Percentiles rank a stretch among this genome's conserved stretches.
phyloP scores from a whole-genome alignment of 1,140 invertebrate genomes.

The Drosophila seguyi region DNA sequence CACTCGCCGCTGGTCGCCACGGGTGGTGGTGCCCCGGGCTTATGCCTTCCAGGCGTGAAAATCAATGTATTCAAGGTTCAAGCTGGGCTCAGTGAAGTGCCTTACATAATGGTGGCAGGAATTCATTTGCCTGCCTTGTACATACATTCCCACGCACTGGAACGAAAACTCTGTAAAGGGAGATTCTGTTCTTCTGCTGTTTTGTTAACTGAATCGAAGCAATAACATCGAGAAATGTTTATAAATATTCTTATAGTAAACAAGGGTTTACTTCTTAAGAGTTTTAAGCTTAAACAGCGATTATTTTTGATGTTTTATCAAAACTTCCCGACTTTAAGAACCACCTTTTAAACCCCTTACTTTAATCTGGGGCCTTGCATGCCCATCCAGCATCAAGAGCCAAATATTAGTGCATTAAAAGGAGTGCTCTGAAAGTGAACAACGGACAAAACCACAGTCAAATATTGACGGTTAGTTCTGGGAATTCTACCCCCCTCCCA shows the following conservation, averaged over 20 bases:
- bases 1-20: conserved; percentile 39
- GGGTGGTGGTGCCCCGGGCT: conserved; percentile 20
- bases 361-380: neutral
- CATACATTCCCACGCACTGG: conserved; percentile 27
- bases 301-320: neutral
- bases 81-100: conserved; percentile 16
- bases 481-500: conserved; percentile 49
- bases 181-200: neutral
- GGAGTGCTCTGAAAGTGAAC: conserved; percentile 56
- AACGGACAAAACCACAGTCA: conserved; percentile 38
- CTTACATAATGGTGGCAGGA: conserved; percentile 15
- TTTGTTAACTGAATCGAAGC: neutral
- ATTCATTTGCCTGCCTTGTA: conserved; percentile 13
- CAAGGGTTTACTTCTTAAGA: neutral
- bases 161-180: neutral
- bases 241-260: neutral
- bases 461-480: conserved; percentile 75
- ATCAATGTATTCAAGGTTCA: conserved; percentile 45
- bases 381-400: neutral
- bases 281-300: too few species aligned
- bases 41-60: conserved; percentile 27
- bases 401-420: conserved; percentile 74
- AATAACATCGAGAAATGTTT: neutral
- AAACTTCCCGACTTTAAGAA: neutral
- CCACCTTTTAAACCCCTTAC: neutral